These are phyloP conservation scores for Liasis olivaceus DNA, from an alignment of 2,797 vertebrate genomes.

Conservation along the genomic window DNA sequence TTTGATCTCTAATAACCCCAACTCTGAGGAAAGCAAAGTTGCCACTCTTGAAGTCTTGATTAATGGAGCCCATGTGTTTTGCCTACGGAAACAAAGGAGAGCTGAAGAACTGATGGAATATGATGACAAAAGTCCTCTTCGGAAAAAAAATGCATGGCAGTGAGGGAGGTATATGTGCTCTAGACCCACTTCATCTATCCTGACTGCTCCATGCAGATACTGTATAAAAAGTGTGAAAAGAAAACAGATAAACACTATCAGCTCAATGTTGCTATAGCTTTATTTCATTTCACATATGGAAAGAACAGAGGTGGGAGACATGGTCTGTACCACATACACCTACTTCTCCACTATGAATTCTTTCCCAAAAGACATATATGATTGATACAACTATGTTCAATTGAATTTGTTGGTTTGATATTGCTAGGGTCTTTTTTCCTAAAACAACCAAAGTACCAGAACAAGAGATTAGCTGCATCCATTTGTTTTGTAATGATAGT, in stretches of 20 bases:
- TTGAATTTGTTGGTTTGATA: neutral
- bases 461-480: neutral
- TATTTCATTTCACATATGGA: neutral
- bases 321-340: neutral
- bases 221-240: neutral
- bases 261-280: neutral
- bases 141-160: neutral
- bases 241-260: neutral
- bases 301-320: neutral
- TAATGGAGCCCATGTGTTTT: neutral
- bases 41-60: neutral
- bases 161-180: neutral
- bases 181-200: neutral
- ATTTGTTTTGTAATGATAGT: conserved; percentile 46
- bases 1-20: neutral
- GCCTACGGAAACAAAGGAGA: neutral
- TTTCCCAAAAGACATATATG: neutral
- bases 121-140: neutral
- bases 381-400: conserved; percentile 8
- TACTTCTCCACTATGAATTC: neutral
- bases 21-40: neutral
- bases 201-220: neutral
- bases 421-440: neutral
- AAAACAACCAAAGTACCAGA: conserved; percentile 40
- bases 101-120: neutral